Base-by-base conservation (phyloP, 2,797 vertebrate species). In the Falco concolor region DNA sequence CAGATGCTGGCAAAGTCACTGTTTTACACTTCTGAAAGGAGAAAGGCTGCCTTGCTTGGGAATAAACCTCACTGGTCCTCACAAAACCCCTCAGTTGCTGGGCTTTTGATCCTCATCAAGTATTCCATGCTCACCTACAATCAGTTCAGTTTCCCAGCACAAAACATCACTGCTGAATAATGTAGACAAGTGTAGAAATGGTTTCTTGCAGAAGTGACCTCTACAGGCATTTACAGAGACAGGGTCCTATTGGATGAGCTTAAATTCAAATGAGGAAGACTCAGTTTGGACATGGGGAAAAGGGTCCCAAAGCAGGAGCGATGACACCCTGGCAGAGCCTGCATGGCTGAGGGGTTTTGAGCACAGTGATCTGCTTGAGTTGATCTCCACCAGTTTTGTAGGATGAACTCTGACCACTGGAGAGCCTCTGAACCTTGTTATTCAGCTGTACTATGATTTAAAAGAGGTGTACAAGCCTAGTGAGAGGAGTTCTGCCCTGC, bases 381-480 rank as follows among this genome's bases (percentile, higher is more conserved):
- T 34, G 17, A 8, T 32, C 47, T 50, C 68, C 13, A 9, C 44
- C 30, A 7, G 22, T 67, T 72, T 24, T 57, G 30, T 23, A 56
- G n/a, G 18, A 60, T 34, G 64, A 50, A 25, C 16, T 28, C 12
- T 2, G 11, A 17, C n/a, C 44, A 17, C 8, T 38, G 44, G 16
- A 67, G 12, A 67, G 4, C 25, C 47, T 61, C 49, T 49, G 34
- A 59, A 79, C 28, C 18, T 49, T 32, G 6, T 50, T 56, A 32
- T n/a, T 36, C 38, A 72, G 6, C 30, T 13, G 25, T 30, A 17
- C 4, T 32, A 6, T 9, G 25, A 28, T 4, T 30, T 17, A n/a
- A 32, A 28, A 60, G 28, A 40, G 36, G 12, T 42, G 12, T n/a
- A 36, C 0, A 1, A 52, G 27, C 38, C 16, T 30, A 42, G 1